phyloP scores from a whole-genome alignment of 1,140 invertebrate genomes.

The Leguminivora glycinivorella region DNA sequence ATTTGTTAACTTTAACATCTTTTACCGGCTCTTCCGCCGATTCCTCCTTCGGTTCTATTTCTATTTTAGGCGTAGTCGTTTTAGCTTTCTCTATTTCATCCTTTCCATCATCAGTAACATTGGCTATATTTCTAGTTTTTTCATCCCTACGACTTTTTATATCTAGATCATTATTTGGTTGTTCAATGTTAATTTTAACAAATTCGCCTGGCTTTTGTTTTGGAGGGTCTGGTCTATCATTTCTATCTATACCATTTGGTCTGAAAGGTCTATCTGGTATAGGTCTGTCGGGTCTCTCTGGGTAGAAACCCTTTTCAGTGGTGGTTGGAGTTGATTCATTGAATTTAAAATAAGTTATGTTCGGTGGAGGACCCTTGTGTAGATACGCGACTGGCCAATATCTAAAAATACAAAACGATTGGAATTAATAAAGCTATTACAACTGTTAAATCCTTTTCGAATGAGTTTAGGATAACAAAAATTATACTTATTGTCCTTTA shows the following conservation, averaged over 20 bases:
- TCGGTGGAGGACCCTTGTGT: slow-evolving; percentile 75
- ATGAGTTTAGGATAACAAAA: too few species aligned
- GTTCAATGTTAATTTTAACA: slow-evolving; percentile 19
- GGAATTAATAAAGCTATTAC: too few species aligned
- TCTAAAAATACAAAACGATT: slow-evolving; percentile 47
- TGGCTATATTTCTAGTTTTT: slow-evolving; percentile 51
- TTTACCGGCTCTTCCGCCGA: slow-evolving; percentile 37
- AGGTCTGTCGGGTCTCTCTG: slow-evolving; percentile 38
- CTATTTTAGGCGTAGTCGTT: slow-evolving; percentile 32
- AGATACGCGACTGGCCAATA: slow-evolving; percentile 78
- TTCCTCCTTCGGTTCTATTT: slow-evolving; percentile 32
- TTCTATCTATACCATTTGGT: slow-evolving; percentile 40
- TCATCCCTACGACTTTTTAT: slow-evolving; percentile 45
- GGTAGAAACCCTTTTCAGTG: slow-evolving; percentile 28
- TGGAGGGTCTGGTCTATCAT: slow-evolving; percentile 28
- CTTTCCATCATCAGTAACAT: slow-evolving; percentile 40
- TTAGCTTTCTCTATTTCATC: slow-evolving; percentile 30
- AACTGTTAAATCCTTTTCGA: too few species aligned
- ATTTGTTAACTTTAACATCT: slow-evolving; percentile 35
- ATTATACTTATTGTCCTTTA: too few species aligned
- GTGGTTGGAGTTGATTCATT: slow-evolving; percentile 59
- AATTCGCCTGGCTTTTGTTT: slow-evolving; percentile 24
- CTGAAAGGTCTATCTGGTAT: slow-evolving; percentile 32
- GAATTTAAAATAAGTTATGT: slow-evolving; percentile 73
- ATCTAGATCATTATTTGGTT: slow-evolving; percentile 23